phyloP scores from a whole-genome alignment of 2,113 vertebrate genomes.

The Turnix velox region DNA sequence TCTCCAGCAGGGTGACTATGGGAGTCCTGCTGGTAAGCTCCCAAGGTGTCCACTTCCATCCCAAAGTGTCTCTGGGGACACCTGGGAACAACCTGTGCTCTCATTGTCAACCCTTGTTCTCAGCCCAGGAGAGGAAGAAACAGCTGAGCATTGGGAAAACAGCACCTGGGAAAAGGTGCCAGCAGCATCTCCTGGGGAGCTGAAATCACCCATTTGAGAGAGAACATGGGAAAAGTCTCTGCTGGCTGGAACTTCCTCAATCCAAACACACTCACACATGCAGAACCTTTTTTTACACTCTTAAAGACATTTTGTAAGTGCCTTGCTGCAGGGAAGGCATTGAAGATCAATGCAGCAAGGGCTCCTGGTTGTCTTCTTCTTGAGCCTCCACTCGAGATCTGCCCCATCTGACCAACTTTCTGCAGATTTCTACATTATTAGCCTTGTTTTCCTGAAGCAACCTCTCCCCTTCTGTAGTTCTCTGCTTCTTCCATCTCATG shows the following conservation, averaged over 20 bases:
- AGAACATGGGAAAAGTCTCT: fast-evolving
- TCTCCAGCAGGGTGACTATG: fast-evolving
- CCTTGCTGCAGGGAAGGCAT: fast-evolving
- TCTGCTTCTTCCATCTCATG: fast-evolving
- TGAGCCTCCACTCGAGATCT: no score
- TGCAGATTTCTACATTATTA: fast-evolving
- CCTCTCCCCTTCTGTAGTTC: not conserved
- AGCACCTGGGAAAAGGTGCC: no score
- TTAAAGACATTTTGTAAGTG: fast-evolving
- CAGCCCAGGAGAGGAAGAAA: fast-evolving
- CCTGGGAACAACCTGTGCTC: fast-evolving
- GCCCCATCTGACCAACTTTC: fast-evolving
- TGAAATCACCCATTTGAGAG: fast-evolving
- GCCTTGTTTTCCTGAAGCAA: not conserved
- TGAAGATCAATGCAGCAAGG: fast-evolving
- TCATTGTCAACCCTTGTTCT: fast-evolving
- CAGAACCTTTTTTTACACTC: fast-evolving
- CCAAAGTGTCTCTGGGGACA: fast-evolving
- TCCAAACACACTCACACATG: fast-evolving
- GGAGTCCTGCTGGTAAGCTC: not conserved
- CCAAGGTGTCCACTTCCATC: fast-evolving
- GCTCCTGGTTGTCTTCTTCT: no score
- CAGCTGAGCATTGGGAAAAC: fast-evolving
- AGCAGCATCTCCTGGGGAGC: fast-evolving
- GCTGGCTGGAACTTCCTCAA: not conserved